Conservation (phyloP, 37 sponge, comb jelly and placozoan species). For the Ianthella basta region DNA sequence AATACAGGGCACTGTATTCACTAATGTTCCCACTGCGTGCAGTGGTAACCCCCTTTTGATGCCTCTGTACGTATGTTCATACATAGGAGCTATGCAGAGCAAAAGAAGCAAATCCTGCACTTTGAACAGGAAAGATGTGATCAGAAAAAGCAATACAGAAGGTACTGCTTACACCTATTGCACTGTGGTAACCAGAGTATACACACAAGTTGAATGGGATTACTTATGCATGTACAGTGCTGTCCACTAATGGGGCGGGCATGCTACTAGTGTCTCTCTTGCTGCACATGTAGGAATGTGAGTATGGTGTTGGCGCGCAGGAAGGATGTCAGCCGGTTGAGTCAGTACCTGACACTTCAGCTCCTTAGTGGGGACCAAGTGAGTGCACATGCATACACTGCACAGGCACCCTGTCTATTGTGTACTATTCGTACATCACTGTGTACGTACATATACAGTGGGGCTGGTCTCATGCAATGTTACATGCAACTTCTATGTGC, state of each 20-base stretch:
- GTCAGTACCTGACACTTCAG: conserved; percentile 49
- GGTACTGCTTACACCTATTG: not conserved
- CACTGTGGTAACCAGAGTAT: not conserved
- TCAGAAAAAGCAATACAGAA: conserved; percentile 19
- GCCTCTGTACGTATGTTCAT: no score
- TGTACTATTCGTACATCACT: not conserved
- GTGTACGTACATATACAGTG: not conserved
- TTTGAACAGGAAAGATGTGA: conserved; percentile 1
- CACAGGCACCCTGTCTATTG: no score
- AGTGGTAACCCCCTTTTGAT: not conserved
- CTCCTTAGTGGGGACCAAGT: conserved; percentile 17
- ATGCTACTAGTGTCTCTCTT: no score
- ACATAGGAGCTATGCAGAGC: not conserved
- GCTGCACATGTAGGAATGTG: conserved; percentile 40
- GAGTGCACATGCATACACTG: not conserved
- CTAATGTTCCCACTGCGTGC: no score
- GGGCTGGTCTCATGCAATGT: no score
- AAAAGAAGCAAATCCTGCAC: conserved; percentile 2
- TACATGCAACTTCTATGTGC: no score
- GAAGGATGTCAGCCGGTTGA: conserved; percentile 59
- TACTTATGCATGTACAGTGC: no score
- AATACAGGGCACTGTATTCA: no score
- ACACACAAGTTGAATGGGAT: not conserved
- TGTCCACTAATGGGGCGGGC: no score
- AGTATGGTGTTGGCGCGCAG: conserved; percentile 39